phyloP scores from a whole-genome alignment of 2,113 vertebrate genomes.

The Equus quagga region DNA sequence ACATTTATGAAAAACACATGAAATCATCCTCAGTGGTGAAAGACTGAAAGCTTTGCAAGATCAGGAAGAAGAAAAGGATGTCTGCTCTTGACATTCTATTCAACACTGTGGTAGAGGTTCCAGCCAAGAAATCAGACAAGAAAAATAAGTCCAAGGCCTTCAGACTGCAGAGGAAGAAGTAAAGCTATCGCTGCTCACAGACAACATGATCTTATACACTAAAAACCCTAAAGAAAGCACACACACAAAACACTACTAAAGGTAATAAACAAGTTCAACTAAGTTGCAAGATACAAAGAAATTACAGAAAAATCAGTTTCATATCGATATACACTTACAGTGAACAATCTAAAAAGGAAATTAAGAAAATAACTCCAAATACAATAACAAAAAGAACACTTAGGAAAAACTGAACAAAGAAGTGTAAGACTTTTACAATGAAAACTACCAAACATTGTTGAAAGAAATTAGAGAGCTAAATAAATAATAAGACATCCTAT shows the following conservation, averaged over 20 bases:
- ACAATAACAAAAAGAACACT: background rate
- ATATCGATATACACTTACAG: background rate
- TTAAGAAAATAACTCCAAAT: slow-evolving; percentile 19
- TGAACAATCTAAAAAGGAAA: slow-evolving; percentile 2
- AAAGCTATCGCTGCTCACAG: background rate
- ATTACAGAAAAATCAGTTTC: background rate
- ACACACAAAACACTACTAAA: background rate
- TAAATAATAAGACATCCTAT: background rate
- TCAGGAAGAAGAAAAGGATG: background rate
- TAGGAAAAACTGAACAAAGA: slow-evolving; percentile 20
- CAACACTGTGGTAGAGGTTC: background rate
- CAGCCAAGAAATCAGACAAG: background rate
- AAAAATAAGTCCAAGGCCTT: background rate
- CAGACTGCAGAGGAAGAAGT: background rate
- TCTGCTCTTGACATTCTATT: background rate
- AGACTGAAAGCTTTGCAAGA: background rate
- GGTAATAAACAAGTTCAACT: background rate
- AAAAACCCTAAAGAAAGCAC: background rate
- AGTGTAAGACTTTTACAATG: background rate
- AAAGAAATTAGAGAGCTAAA: background rate
- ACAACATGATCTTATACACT: background rate
- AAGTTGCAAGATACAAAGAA: background rate
- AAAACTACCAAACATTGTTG: background rate
- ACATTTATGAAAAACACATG: background rate
- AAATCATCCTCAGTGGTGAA: background rate